phyloP scores from a whole-genome alignment of 2,113 vertebrate species.

The Bufo bufo region DNA sequence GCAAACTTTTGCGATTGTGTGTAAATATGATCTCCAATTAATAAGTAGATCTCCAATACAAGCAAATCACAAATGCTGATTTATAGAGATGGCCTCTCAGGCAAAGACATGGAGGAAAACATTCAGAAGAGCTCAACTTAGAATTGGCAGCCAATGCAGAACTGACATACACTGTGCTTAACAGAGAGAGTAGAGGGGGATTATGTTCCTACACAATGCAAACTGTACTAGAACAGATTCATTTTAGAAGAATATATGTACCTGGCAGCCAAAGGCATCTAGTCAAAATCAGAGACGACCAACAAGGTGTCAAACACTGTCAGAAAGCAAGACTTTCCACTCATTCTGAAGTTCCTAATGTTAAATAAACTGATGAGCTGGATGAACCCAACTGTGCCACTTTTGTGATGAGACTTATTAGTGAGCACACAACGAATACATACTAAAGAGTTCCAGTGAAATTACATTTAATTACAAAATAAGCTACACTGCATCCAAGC shows the following conservation, averaged over 20 bases:
- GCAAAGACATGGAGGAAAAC: too few relatives aligned
- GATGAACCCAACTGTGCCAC: neutral
- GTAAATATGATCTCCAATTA: too few relatives aligned
- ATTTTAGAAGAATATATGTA: neutral
- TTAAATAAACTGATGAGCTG: neutral
- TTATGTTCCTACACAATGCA: neutral
- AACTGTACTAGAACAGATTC: neutral
- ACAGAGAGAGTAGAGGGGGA: neutral
- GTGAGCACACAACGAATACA: neutral
- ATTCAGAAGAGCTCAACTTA: too few relatives aligned
- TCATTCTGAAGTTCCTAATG: neutral
- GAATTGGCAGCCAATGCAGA: neutral
- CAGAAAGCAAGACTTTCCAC: neutral
- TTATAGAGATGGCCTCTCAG: too few relatives aligned
- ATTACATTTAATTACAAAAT: neutral
- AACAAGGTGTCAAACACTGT: neutral
- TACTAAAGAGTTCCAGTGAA: neutral
- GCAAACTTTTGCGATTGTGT: neutral
- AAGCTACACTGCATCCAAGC: neutral
- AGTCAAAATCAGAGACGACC: neutral
- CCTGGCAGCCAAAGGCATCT: neutral
- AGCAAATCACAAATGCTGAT: too few relatives aligned
- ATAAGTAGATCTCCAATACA: too few relatives aligned
- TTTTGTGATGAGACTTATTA: neutral
- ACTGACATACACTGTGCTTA: neutral